phyloP scores from a whole-genome alignment of 2,113 vertebrate species.

The Benitochromis conjunctus region DNA sequence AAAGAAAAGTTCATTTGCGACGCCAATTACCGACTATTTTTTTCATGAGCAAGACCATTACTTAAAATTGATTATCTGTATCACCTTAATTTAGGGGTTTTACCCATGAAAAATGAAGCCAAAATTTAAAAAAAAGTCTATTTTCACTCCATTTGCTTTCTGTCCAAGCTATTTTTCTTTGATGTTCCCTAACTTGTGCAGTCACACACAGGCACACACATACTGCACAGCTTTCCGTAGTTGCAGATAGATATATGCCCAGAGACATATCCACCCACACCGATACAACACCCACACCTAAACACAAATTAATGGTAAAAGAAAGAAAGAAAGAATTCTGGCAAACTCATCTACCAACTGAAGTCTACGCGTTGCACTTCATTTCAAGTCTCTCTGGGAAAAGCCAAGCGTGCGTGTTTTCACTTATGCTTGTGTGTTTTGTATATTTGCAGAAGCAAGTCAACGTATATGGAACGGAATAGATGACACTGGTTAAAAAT shows the following conservation, averaged over 20 bases:
- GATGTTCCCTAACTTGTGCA: constrained; percentile 17
- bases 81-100: constrained; percentile 35
- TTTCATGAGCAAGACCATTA: constrained; percentile 29
- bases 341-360: not conserved
- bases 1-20: constrained; percentile 1
- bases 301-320: constrained; percentile 2
- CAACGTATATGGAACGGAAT: not conserved
- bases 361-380: not conserved
- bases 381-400: not conserved
- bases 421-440: not conserved
- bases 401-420: not conserved
- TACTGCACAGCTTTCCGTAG: not conserved
- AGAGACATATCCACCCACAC: constrained; percentile 25
- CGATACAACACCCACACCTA: constrained; percentile 6
- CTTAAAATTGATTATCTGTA: constrained; percentile 49
- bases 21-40: constrained; percentile 41
- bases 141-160: constrained; percentile 49
- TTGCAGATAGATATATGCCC: not conserved
- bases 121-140: not conserved
- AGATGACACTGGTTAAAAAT: not conserved
- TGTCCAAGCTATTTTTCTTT: constrained; percentile 40
- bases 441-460: not conserved
- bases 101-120: not conserved
- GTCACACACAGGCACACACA: not conserved
- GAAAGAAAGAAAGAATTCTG: not conserved